Conservation (phyloP, 2,888 invertebrate genomes). For the Drosophila diplacantha region DNA sequence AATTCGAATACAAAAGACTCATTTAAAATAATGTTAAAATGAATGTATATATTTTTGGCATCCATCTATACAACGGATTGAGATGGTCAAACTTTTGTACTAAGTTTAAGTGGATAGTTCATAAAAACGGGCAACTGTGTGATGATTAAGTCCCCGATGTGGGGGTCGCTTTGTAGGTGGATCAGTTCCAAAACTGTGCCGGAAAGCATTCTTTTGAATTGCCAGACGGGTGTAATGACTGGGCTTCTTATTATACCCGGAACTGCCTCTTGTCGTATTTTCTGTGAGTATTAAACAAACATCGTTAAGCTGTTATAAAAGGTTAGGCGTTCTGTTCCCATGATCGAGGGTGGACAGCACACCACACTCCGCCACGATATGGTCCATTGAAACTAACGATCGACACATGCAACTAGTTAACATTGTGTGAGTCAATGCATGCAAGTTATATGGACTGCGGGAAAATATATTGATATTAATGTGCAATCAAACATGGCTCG, state of each 20-base stretch:
- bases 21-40: slow-evolving; percentile 38
- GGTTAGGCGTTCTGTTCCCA: slow-evolving; percentile 11
- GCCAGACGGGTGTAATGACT: slow-evolving; percentile 6
- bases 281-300: background rate
- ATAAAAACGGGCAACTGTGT: slow-evolving; percentile 1
- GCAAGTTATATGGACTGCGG: slow-evolving; percentile 1
- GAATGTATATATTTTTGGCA: slow-evolving; percentile 47
- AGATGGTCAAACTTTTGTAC: slow-evolving; percentile 52
- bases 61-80: slow-evolving; percentile 56
- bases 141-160: slow-evolving; percentile 1
- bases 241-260: background rate
- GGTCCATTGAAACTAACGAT: slow-evolving; percentile 64
- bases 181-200: slow-evolving; percentile 8
- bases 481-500: slow-evolving; percentile 56
- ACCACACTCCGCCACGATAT: slow-evolving; percentile 38
- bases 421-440: slow-evolving; percentile 10
- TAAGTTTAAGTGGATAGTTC: slow-evolving; percentile 46
- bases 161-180: slow-evolving; percentile 8
- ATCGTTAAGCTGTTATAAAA: slow-evolving; percentile 10
- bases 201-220: slow-evolving; percentile 1
- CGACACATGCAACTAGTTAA: slow-evolving; percentile 65
- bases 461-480: slow-evolving; percentile 64
- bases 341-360: slow-evolving; percentile 3
- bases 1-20: slow-evolving; percentile 60
- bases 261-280: slow-evolving; percentile 2